Conservation (phyloP, 2,888 invertebrate genomes). For the Dasypogon diadema region DNA sequence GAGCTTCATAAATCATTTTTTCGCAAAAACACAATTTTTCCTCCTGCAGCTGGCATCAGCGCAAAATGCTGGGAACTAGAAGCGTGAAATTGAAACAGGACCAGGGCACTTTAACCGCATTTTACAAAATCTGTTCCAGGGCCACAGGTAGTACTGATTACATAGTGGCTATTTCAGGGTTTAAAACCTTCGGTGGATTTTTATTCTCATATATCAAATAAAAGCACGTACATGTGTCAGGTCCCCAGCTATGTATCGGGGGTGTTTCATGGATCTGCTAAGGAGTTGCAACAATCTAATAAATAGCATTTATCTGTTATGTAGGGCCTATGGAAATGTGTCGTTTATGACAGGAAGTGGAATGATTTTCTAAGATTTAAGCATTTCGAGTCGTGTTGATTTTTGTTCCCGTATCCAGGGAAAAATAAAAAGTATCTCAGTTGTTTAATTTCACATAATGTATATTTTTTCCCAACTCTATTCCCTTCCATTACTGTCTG, state of each 20-base stretch:
- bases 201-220: not conserved
- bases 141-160: not conserved
- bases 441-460: no score
- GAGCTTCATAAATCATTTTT: slow-evolving; percentile 32
- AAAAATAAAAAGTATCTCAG: no score
- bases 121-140: slow-evolving; percentile 13
- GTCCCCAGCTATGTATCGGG: no score
- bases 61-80: slow-evolving; percentile 26
- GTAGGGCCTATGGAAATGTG: no score
- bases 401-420: no score
- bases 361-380: not conserved
- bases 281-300: no score
- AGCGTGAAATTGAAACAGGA: slow-evolving; percentile 45
- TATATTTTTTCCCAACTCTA: no score
- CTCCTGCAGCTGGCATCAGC: slow-evolving; percentile 40
- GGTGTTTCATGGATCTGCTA: no score
- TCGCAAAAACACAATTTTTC: slow-evolving; percentile 40
- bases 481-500: no score
- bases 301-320: no score
- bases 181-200: not conserved
- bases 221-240: no score
- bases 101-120: not conserved
- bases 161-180: not conserved
- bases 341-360: not conserved
- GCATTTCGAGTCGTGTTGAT: no score